Evolutionary conservation across 2,113 vertebrate species (phyloP).

Genomic region (Fregetta grallaria): DNA sequence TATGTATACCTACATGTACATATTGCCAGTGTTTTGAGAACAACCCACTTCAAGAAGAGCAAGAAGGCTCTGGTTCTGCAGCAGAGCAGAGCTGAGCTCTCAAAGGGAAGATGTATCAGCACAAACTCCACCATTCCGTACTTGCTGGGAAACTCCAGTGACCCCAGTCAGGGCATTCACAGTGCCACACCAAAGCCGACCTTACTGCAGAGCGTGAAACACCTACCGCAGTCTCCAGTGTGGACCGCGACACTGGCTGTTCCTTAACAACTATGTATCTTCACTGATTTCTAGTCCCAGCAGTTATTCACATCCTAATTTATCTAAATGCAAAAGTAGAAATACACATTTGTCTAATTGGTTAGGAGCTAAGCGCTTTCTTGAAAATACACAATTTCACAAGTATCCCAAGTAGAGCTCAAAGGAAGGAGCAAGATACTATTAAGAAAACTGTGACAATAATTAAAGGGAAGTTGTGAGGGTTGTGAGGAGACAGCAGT

Average conservation of each 20-base stretch:
- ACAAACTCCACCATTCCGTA: not conserved
- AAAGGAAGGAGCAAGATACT: not conserved
- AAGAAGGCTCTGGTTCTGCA: not conserved
- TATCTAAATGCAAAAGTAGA: not conserved
- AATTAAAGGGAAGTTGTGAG: not conserved
- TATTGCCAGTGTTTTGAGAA: not conserved
- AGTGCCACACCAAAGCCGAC: rapidly evolving
- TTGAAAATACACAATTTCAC: not conserved
- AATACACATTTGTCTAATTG: not conserved
- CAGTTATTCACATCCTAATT: not conserved
- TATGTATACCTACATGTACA: not conserved
- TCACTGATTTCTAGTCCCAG: not conserved
- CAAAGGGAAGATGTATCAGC: not conserved
- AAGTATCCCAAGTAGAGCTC: not conserved
- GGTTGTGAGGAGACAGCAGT: not conserved
- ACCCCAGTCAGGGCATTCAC: not conserved
- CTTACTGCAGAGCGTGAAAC: rapidly evolving
- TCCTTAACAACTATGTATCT: not conserved
- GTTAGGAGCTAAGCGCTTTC: not conserved
- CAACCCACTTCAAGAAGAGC: not conserved
- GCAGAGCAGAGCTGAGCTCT: not conserved
- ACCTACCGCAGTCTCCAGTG: rapidly evolving
- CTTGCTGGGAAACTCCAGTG: not conserved
- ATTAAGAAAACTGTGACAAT: not conserved
- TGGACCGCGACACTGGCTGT: not conserved